phyloP scores from a whole-genome alignment of 1,140 invertebrate species.

The Scaptomyza hsui region DNA sequence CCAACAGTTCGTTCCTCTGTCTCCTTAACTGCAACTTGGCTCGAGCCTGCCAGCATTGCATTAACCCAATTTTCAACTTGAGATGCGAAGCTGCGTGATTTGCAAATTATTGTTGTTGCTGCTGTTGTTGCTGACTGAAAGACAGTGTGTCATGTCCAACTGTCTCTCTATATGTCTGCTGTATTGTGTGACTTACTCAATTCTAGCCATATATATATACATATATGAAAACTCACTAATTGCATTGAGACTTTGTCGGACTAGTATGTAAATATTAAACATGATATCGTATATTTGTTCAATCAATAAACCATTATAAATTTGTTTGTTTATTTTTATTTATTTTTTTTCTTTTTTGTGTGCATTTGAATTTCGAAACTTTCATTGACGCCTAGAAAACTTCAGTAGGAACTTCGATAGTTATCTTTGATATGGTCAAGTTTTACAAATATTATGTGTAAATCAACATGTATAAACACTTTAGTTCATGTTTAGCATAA shows the following conservation, averaged over 20 bases:
- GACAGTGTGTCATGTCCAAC: slow-evolving; percentile 39
- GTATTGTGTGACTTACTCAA: slow-evolving; percentile 34
- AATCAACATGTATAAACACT: too few relatives aligned
- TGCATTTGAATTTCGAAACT: slow-evolving; percentile 6
- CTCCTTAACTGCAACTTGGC: slow-evolving; percentile 5
- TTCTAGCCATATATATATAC: slow-evolving; percentile 24
- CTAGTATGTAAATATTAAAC: slow-evolving; percentile 3
- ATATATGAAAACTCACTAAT: slow-evolving; percentile 23
- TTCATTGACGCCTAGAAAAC: not conserved
- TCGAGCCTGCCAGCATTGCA: slow-evolving; percentile 64
- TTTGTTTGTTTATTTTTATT: not conserved
- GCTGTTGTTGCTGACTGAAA: slow-evolving; percentile 17
- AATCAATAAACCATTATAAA: slow-evolving; percentile 16
- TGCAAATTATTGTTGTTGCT: slow-evolving; percentile 62
- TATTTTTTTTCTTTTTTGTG: not conserved
- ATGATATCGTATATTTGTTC: slow-evolving; percentile 20
- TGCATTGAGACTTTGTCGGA: slow-evolving; percentile 40
- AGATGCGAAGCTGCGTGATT: slow-evolving; percentile 80
- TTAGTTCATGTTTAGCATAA: too few relatives aligned
- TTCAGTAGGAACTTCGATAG: not conserved
- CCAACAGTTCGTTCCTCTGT: slow-evolving; percentile 37
- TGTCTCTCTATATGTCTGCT: not conserved
- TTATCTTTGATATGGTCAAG: not conserved
- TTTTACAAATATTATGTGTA: not conserved
- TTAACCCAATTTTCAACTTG: slow-evolving; percentile 79